These are phyloP conservation scores for Strix aluco DNA, from an alignment of 2,113 vertebrate species.

Conservation along the genomic window DNA sequence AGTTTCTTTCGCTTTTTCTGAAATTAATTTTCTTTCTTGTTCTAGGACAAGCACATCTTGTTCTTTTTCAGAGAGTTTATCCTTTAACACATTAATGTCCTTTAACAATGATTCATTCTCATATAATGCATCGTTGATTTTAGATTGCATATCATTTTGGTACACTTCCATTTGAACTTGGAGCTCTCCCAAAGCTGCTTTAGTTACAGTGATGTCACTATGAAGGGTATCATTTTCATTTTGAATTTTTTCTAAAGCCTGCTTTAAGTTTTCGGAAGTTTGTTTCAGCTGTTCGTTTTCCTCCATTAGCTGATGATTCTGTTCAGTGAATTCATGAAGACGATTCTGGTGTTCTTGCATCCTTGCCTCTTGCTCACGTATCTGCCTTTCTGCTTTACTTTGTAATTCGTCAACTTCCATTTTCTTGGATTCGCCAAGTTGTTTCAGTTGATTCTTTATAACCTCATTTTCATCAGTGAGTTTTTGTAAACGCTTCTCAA, in stretches of 20 bases:
- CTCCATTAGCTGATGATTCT: constrained; percentile 71
- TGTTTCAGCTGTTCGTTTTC: constrained; percentile 70
- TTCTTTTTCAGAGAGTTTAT: constrained; percentile 71
- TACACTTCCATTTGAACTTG: constrained; percentile 68
- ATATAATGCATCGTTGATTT: constrained; percentile 68
- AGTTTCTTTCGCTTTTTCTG: constrained; percentile 53
- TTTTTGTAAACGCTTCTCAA: constrained; percentile 68
- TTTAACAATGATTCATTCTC: constrained; percentile 75
- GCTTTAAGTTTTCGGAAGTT: constrained; percentile 66
- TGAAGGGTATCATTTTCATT: constrained; percentile 71
- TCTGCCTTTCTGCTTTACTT: constrained; percentile 72
- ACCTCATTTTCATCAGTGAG: constrained; percentile 70
- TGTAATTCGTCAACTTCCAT: constrained; percentile 73
- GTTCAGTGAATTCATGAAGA: constrained; percentile 54
- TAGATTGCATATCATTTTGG: constrained; percentile 71
- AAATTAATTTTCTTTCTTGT: constrained; percentile 69
- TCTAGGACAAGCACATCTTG: constrained; percentile 65
- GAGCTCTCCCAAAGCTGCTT: constrained; percentile 69
- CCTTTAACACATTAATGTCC: constrained; percentile 72
- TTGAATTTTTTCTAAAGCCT: constrained; percentile 66
- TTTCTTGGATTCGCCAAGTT: constrained; percentile 70
- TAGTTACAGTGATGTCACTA: constrained; percentile 64
- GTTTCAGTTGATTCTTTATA: constrained; percentile 73
- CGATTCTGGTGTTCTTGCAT: constrained; percentile 56
- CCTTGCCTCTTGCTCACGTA: constrained; percentile 43